Conservation (phyloP, 1,140 invertebrate species). For the Riptortus pedestris region DNA sequence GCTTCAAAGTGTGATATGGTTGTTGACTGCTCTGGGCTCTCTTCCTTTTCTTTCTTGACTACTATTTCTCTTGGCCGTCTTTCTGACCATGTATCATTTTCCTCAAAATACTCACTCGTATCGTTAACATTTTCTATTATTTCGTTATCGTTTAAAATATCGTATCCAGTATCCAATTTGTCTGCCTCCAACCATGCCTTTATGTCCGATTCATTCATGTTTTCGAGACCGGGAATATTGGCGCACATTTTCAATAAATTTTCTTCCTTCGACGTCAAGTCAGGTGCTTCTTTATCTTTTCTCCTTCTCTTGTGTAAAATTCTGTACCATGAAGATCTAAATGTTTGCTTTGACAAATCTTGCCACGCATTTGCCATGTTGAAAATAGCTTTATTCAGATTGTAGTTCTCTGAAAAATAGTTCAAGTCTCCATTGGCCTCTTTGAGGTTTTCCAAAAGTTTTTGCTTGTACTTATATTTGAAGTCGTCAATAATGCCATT, state of each 20-base stretch:
- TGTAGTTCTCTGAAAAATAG: not conserved
- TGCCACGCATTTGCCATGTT: not conserved
- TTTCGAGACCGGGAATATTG: not conserved
- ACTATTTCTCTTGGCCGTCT: not conserved
- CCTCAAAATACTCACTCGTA: no score
- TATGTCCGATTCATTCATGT: not conserved
- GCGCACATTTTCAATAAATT: not conserved
- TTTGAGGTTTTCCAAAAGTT: not conserved
- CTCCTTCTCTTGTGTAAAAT: not conserved
- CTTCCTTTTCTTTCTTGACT: not conserved
- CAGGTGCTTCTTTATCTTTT: not conserved
- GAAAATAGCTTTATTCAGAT: not conserved
- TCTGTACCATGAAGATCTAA: not conserved
- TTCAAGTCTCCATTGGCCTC: not conserved
- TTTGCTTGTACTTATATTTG: not conserved
- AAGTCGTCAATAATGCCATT: not conserved
- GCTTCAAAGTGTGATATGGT: not conserved
- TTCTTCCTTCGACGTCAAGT: not conserved
- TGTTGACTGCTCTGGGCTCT: not conserved
- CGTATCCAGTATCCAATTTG: not conserved
- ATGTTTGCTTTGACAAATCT: not conserved
- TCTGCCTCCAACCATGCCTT: not conserved
- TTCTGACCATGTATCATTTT: no score
- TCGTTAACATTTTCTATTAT: not conserved
- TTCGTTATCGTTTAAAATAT: not conserved